Evolutionary conservation across 1,140 invertebrate genomes (phyloP), one percentile per base, ranked within the genome.

Genomic region (Melipona quadrifasciata): DNA sequence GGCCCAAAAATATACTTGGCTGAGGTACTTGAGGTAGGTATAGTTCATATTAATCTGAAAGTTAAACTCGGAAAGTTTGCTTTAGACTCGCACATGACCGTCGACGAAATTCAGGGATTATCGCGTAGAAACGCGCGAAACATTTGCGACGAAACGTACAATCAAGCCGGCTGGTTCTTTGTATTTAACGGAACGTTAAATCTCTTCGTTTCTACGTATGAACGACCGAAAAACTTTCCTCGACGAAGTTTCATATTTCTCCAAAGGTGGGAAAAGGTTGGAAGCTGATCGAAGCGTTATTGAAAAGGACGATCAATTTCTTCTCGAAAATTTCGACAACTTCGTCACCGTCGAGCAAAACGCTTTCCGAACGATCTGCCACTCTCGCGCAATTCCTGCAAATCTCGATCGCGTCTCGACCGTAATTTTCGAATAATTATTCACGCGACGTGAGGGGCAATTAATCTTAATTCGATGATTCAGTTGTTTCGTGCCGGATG

Each of bases 1-100:
- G 19, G 47, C 16, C 21, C 55, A 65, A 82, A 82, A 67, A 67
- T 34, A 17, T 67, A 67, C 65, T 67, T 71, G 80, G 34, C 47
- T 47, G 16, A 82, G 55, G 80, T 75, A 82, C 51, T 75, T 53
- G 71, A 55, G n/a, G 57, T 31, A 47, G 51, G 58, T 53, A 65
- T 53, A 75, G 80, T 53, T 67, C 80, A 53, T 82, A 82, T 75
- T 82, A 82, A 82, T 82, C 72, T 47, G 24, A 75, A 82, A 82
- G 70, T 65, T 34, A 82, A 82, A 75, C 71, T 82, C 51, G 0
- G 47, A 31, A 27, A 81, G 70, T 74, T 81, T 81, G 58, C 57
- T 74, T 64, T 61, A 74, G 57, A 75, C 71, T 82, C 80, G 53
- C 65, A 39, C 80, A 55, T 65, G 71, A n/a, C 64, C 19, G 34